Evolutionary conservation across 2,888 invertebrate genomes (phyloP), one percentile per base, ranked within the genome.

Genomic region (Prosopocoilus inquinatus): DNA sequence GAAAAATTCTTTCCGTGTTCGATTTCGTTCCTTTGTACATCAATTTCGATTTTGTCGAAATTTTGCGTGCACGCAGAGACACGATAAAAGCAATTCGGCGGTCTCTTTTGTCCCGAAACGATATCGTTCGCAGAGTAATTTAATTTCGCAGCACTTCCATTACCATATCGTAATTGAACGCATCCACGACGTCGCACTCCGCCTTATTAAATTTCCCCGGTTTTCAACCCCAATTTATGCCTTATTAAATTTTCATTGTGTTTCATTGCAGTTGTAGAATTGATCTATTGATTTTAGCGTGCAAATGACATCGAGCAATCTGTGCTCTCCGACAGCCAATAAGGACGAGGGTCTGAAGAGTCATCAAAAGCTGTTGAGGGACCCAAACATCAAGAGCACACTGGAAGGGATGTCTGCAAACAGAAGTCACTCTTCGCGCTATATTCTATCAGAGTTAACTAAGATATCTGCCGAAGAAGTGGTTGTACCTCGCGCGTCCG

Each of bases 391-490:
- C 50, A 50, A 53, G 55, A 56, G 58, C 52, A 38, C 39, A 51
- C 16, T 47, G 50, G 41, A 47, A 52, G 55, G 55, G 51, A 55
- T 48, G 52, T 53, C 53, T 53, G 57, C 57, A 57, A 57, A 46
- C 60, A 59, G 61, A 58, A 63, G 58, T 63, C 59, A 61, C 58
- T 63, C 61, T 61, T 63, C 58, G 60, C 51, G 57, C 59, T 45
- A 44, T 34, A 45, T 41, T 46, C 44, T 48, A 33, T 34, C 34
- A 48, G 12, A 48, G 35, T 35, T 48, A 32, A 16, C 48, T 33
- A 48, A 35, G 48, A 33, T 11, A 34, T 48, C 12, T 20, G 32
- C 15, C 8, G 20, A 32, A 33, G 33, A 46, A 46, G 11, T 12
- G 46, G 12, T 46, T 44, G 13, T 13, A 44, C 11, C 12, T 44